phyloP scores from a whole-genome alignment of 2,888 invertebrate genomes.

The Frankliniella intonsa region DNA sequence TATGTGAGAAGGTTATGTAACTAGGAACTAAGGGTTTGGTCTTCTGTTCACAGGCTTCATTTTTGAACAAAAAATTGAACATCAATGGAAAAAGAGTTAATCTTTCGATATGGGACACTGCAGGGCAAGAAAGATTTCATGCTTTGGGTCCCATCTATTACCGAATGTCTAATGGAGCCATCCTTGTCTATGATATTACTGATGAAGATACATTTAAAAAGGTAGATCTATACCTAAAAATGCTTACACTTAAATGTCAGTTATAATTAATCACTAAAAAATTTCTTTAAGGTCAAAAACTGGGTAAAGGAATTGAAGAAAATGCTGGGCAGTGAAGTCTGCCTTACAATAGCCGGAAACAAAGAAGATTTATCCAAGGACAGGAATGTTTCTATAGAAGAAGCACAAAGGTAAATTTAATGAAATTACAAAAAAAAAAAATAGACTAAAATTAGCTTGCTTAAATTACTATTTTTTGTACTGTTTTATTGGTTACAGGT shows the following conservation, averaged over 20 bases:
- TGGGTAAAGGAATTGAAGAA: conserved; percentile 97
- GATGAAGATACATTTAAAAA: conserved; percentile 94
- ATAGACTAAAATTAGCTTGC: not conserved
- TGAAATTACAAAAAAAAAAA: conserved; percentile 28
- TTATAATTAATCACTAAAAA: not conserved
- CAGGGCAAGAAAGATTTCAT: conserved; percentile 96
- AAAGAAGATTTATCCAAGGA: conserved; percentile 94
- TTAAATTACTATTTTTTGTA: not conserved
- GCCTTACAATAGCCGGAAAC: conserved; percentile 91
- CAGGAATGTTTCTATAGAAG: conserved; percentile 74
- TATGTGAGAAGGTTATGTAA: not conserved
- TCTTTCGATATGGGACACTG: conserved; percentile 96
- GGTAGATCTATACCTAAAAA: conserved; percentile 49
- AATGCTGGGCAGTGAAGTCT: conserved; percentile 90
- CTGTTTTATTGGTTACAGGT: conserved; percentile 54
- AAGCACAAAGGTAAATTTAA: conserved; percentile 72
- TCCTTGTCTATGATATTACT: conserved; percentile 96
- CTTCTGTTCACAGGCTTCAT: conserved; percentile 74
- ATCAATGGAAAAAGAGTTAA: conserved; percentile 84
- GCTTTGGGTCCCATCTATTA: conserved; percentile 98
- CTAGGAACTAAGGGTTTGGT: conserved; percentile 3
- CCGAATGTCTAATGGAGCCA: conserved; percentile 93
- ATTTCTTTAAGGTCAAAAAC: conserved; percentile 70
- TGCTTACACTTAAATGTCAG: conserved; percentile 6
- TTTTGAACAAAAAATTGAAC: conserved; percentile 88